A percentile compares a stretch with the other conserved stretches of the same genome.
Conservation (phyloP, 2,797 vertebrate species). For the Megalops cyprinoides region DNA sequence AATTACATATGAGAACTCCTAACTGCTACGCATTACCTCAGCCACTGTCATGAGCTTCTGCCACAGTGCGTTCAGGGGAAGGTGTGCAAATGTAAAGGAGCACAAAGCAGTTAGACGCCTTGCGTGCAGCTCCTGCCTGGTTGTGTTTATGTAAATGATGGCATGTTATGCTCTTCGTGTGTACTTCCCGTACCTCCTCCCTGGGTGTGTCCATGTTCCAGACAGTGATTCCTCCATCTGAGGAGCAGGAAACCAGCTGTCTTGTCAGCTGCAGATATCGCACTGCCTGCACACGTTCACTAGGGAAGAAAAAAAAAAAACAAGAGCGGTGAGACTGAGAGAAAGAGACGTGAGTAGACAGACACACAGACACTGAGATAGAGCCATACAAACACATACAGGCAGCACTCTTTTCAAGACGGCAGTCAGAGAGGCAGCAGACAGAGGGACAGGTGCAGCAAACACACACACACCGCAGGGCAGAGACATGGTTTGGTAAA, state of each 20-base stretch:
- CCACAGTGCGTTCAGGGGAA: too few species aligned
- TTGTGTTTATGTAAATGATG: background rate
- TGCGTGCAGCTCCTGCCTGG: too few species aligned
- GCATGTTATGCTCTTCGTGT: background rate
- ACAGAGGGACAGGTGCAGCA: too few species aligned
- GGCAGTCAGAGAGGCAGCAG: too few species aligned
- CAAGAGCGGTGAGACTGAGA: too few species aligned
- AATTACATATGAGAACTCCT: too few species aligned
- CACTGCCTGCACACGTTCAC: slow-evolving; percentile 91
- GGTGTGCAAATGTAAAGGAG: too few species aligned
- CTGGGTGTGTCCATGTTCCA: slow-evolving; percentile 96
- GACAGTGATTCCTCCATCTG: slow-evolving; percentile 92
- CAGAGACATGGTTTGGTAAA: too few species aligned
- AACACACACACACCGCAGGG: slow-evolving; percentile 5
- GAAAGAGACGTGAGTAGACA: too few species aligned
- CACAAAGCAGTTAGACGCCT: background rate
- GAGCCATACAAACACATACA: background rate
- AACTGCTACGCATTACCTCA: too few species aligned
- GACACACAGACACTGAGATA: background rate
- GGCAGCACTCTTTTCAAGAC: too few species aligned
- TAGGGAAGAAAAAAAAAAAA: slow-evolving; percentile 55
- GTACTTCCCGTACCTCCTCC: slow-evolving; percentile 96
- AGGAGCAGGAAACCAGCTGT: slow-evolving; percentile 91
- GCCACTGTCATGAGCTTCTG: too few species aligned
- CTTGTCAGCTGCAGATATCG: slow-evolving; percentile 88